These are phyloP conservation scores for Tipula confusa DNA, from an alignment of 2,888 invertebrate genomes.

Conservation along the genomic window DNA sequence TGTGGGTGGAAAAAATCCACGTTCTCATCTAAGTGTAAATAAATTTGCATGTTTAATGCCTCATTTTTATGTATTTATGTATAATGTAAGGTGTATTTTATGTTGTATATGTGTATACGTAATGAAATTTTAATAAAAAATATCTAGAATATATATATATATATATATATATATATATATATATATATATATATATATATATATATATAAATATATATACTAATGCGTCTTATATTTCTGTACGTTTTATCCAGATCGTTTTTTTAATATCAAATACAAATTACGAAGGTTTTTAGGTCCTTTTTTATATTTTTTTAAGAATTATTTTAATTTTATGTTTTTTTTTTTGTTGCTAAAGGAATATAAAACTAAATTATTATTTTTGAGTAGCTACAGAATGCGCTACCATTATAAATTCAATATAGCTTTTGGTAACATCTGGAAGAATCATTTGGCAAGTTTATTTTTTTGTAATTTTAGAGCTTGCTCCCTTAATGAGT, in stretches of 20 bases:
- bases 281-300: neutral
- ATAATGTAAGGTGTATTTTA: neutral
- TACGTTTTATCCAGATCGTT: neutral
- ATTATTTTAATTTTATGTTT: neutral
- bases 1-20: neutral
- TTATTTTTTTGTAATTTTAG: too few species aligned
- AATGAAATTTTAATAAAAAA: neutral
- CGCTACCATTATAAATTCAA: neutral
- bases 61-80: neutral
- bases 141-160: neutral
- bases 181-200: neutral
- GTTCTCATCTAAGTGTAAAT: neutral
- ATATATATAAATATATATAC: too few species aligned
- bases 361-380: neutral
- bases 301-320: neutral
- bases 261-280: neutral
- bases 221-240: neutral
- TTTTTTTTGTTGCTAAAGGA: neutral
- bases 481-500: too few species aligned
- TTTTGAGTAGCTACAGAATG: neutral
- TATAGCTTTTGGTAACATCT: too few species aligned
- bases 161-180: neutral
- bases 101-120: neutral
- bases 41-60: slow-evolving; percentile 1
- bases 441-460: too few species aligned